Evolutionary conservation across 2,888 invertebrate genomes (phyloP), one percentile per base, ranked within the genome.

Genomic region (Neoitamus cyanurus): DNA sequence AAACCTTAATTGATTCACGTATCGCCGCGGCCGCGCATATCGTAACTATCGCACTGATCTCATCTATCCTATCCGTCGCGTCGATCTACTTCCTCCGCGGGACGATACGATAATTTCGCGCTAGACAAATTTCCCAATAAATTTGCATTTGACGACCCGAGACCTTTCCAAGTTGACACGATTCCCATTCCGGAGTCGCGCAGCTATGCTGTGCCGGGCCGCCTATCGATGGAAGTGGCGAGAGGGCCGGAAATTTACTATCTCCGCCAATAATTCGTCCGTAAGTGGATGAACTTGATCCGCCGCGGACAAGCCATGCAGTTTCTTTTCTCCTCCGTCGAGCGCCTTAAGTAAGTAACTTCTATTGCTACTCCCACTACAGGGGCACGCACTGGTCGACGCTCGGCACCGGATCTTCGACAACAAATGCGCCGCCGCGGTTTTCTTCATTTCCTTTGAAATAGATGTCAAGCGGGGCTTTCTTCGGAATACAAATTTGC

Each of bases 1-100:
- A 75, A 78, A 78, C 42, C 78, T 78, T 78, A 78, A 78, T 78
- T 78, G 78, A 78, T 78, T 78, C 78, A 78, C 78, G 78, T 78
- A 15, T 15, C 20, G 58, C 28, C 58, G 46, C 42, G 48, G 30
- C 58, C 28, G 28, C 75, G 75, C 13, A 75, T 75, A 42, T 75
- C 46, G 75, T 28, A n/a, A 28, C 20, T 7, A 48, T 48, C 48
- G 15, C 58, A 9, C 9, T 20, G 58, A 58, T 58, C 58, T 6
- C 25, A 58, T 58, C 58, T 58, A 25, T 20, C 58, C 58, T 58
- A n/a, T 30, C 70, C 13, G 34, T 13, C 34, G 70, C 34, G 34
- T 6, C 78, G 58, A 78, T 78, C 48, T 42, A 78, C 7, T 78
- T 78, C 78, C 48, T 78, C 48, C 58, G 31, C 30, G 28, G 42